phyloP scores from a whole-genome alignment of 2,113 vertebrate genomes.

The Gadus macrocephalus region DNA sequence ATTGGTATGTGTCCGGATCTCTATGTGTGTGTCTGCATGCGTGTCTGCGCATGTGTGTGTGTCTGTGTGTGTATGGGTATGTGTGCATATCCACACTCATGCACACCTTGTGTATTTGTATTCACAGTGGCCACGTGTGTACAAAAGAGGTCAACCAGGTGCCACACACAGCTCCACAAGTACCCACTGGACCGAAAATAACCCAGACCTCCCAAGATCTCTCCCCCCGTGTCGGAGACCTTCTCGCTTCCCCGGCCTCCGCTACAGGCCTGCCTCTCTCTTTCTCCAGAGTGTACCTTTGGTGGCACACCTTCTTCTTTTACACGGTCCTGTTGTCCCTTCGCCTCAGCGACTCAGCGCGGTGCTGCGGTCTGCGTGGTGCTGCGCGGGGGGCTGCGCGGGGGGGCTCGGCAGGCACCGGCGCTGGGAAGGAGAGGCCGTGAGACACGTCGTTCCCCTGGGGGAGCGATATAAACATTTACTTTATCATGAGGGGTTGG shows the following conservation, averaged over 20 bases:
- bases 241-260: constrained; percentile 41
- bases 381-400: constrained; percentile 49
- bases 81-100: not conserved
- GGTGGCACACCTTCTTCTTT: too few species aligned
- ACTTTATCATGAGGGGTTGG: constrained; percentile 52
- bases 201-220: constrained; percentile 55
- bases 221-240: constrained; percentile 26
- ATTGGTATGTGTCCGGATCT: too few species aligned
- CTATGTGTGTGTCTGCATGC: not conserved
- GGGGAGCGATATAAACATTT: constrained; percentile 63
- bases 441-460: constrained; percentile 44
- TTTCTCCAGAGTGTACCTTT: not conserved
- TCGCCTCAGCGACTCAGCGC: constrained; percentile 29
- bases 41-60: not conserved
- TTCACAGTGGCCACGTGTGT: constrained; percentile 54
- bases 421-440: constrained; percentile 16
- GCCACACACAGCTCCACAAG: constrained; percentile 52
- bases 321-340: not conserved
- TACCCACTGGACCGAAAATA: constrained; percentile 43
- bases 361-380: constrained; percentile 30
- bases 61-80: not conserved
- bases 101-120: constrained; percentile 54
- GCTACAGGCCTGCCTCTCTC: constrained; percentile 17
- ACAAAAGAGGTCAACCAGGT: constrained; percentile 62
- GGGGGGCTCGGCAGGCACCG: not conserved